These are phyloP conservation scores for Rhynchomys soricoides DNA, from an alignment of 2,113 vertebrate genomes.

Conservation along the genomic window DNA sequence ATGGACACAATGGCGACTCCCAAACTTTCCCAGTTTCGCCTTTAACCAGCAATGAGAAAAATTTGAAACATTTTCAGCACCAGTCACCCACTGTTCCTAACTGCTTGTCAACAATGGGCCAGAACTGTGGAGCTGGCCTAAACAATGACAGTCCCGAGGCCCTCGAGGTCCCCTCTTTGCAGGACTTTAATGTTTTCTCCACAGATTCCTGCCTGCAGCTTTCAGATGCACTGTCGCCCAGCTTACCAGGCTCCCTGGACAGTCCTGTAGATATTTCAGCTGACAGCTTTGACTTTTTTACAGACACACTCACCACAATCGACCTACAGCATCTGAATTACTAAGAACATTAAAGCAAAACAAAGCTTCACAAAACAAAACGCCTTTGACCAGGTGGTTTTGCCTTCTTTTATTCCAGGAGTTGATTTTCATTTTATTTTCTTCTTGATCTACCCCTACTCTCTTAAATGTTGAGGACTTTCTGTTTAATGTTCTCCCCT, in stretches of 20 bases:
- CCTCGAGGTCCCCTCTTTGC: slow-evolving; percentile 93
- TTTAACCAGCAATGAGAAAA: slow-evolving; percentile 97
- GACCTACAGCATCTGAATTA: slow-evolving; percentile 97
- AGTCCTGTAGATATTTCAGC: slow-evolving; percentile 93
- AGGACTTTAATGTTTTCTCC: slow-evolving; percentile 95
- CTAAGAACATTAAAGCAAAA: slow-evolving; percentile 88
- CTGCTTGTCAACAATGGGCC: slow-evolving; percentile 95
- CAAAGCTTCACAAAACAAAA: slow-evolving; percentile 86
- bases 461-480: slow-evolving; percentile 85
- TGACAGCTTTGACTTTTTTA: slow-evolving; percentile 97
- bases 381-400: slow-evolving; percentile 80
- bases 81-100: slow-evolving; percentile 95
- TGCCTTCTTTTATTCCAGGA: slow-evolving; percentile 76
- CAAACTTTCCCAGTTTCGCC: slow-evolving; percentile 91
- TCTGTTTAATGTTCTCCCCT: slow-evolving; percentile 83
- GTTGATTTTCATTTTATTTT: slow-evolving; percentile 79
- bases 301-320: slow-evolving; percentile 96
- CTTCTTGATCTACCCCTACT: slow-evolving; percentile 38
- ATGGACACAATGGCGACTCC: slow-evolving; percentile 93
- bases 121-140: slow-evolving; percentile 96
- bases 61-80: slow-evolving; percentile 97
- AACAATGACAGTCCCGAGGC: slow-evolving; percentile 95
- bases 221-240: slow-evolving; percentile 95
- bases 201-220: slow-evolving; percentile 96
- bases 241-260: slow-evolving; percentile 93